Percentiles rank a stretch among this genome's conserved stretches.
These are phyloP conservation scores for Clarias magur DNA, from an alignment of 2,113 vertebrate species.

Conservation along the genomic window DNA sequence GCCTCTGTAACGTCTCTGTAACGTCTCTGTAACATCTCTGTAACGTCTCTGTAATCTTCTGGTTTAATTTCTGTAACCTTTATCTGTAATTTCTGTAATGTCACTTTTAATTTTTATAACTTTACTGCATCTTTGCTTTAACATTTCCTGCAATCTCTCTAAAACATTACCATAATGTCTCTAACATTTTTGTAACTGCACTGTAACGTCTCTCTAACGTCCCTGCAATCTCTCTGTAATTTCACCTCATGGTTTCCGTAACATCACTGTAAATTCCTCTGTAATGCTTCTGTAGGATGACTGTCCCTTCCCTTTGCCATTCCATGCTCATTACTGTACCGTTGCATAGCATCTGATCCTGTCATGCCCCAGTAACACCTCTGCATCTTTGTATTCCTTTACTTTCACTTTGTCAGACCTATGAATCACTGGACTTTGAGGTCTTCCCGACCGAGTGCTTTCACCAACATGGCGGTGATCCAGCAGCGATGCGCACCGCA, in stretches of 20 bases:
- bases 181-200: not conserved
- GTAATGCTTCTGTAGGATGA: not conserved
- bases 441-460: constrained; percentile 54
- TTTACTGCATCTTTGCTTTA: not conserved
- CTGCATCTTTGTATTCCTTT: not conserved
- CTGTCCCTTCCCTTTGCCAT: not conserved
- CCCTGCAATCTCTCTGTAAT: not conserved
- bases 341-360: not conserved
- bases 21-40: too few species aligned
- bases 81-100: too few species aligned
- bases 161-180: not conserved
- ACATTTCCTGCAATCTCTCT: not conserved
- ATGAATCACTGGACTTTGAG: constrained; percentile 18
- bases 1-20: too few species aligned
- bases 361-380: not conserved
- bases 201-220: not conserved
- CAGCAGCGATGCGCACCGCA: not conserved
- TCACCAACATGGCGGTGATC: constrained; percentile 27
- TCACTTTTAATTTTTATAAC: not conserved
- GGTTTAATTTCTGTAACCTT: too few species aligned
- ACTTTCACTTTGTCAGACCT: constrained; percentile 15
- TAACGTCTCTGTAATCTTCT: too few species aligned
- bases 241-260: not conserved
- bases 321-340: not conserved
- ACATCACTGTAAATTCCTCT: not conserved